A percentile compares a stretch with the other conserved stretches of the same genome.
phyloP scores from a whole-genome alignment of 2,113 vertebrate species.

The Mustela nigripes region DNA sequence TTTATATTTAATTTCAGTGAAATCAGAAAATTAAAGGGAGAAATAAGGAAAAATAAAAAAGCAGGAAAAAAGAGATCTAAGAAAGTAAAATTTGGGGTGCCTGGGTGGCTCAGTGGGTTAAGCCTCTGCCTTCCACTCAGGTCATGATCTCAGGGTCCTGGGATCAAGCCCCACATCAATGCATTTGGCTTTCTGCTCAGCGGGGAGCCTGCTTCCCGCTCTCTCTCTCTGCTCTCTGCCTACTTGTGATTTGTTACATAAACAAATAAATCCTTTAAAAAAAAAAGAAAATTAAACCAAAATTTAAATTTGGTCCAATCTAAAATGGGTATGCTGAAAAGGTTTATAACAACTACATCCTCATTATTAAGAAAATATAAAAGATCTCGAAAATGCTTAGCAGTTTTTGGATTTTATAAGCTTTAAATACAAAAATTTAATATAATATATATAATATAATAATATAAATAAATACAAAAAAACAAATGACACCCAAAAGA shows the following conservation, averaged over 20 bases:
- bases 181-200: no score
- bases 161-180: no score
- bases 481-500: slow-evolving; percentile 20
- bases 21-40: background rate
- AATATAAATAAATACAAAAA: background rate
- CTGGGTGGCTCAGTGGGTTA: no score
- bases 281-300: slow-evolving; percentile 30
- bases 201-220: no score
- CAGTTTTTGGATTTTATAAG: background rate
- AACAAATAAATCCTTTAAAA: no score
- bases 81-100: background rate
- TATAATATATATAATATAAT: no score
- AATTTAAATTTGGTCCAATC: slow-evolving; percentile 29
- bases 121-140: no score
- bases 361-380: background rate
- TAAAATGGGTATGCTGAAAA: slow-evolving; percentile 35
- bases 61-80: slow-evolving; percentile 16
- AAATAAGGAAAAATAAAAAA: background rate
- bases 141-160: no score
- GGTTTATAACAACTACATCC: background rate
- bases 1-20: slow-evolving; percentile 42
- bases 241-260: no score
- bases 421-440: background rate
- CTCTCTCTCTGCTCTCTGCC: no score
- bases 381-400: background rate